Evolutionary conservation across 2,113 vertebrate species (phyloP), one percentile per base, ranked within the genome.

Genomic region (Gymnogyps californianus): DNA sequence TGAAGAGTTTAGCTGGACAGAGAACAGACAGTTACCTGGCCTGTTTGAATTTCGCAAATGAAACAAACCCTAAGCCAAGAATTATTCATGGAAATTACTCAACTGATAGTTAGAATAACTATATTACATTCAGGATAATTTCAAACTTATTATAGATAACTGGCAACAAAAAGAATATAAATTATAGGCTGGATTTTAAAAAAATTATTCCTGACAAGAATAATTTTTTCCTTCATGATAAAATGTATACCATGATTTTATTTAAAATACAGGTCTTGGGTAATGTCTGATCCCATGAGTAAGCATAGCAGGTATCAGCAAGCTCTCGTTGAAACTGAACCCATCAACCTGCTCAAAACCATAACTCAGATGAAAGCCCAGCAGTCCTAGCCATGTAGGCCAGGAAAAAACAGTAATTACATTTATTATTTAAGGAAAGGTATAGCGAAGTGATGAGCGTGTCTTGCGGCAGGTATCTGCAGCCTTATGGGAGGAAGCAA

Each of bases 361-460:
- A 4, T 40, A 54, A 31, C 21, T 40, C 54, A 34, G 40, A 44
- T 2, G 14, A 82, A 70, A 92, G 26, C 54, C 24, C 82, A 72
- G 54, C 26, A 57, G 11, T 44, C 28, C 54, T n/a, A 66, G 54
- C 11, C 64, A 38, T 6, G 29, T 36, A 76, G 71, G 46, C 49
- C 42, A 74, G 46, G n/a, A 49, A 76, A 66, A 21, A 64, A 40
- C 4, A 25, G 25, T 5, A 64, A 75, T 38, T 47, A 13, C 47
- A 84, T 94, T 29, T 36, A 87, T 93, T 57, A 95, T 96, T 97
- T 82, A 96, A 64, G 86, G 54, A 51, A 72, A 77, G 76, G 59
- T 51, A 59, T 3, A 29, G 49, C 13, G 16, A 74, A 90, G 36
- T 4, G 42, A 65, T 14, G 54, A 93, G 66, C 8, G 4, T 2